Percentiles rank a stretch among this genome's conserved stretches.
Evolutionary conservation across 2,113 vertebrate genomes (phyloP).

Genomic region (Brachyistius frenatus): DNA sequence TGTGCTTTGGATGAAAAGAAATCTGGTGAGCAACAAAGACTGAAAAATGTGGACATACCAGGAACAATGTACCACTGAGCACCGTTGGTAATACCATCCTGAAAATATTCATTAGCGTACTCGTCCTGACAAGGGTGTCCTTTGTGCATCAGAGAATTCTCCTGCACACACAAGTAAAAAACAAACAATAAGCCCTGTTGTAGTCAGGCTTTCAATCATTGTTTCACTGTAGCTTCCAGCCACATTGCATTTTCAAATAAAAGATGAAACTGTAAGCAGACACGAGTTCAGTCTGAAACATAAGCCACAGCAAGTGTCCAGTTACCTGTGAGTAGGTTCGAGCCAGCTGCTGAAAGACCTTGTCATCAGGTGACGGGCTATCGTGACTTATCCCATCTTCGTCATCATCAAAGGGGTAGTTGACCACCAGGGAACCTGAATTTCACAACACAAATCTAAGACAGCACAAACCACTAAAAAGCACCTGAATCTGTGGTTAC

Average conservation of each 20-base stretch:
- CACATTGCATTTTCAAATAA: background rate
- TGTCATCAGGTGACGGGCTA: slow-evolving; percentile 92
- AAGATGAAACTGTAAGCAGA: slow-evolving; percentile 9
- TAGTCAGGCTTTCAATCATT: slow-evolving; percentile 24
- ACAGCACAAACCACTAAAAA: background rate
- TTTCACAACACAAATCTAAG: slow-evolving; percentile 23
- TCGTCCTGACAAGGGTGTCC: slow-evolving; percentile 92
- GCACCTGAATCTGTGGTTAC: background rate
- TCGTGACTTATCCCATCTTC: slow-evolving; percentile 85
- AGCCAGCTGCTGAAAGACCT: slow-evolving; percentile 90
- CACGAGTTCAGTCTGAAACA: slow-evolving; percentile 12
- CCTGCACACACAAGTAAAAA: slow-evolving; percentile 79
- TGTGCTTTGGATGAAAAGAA: background rate
- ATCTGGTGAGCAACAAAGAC: background rate
- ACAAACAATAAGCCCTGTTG: slow-evolving; percentile 40
- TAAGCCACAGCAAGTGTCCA: slow-evolving; percentile 10
- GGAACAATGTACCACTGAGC: slow-evolving; percentile 96
- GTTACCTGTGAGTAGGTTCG: slow-evolving; percentile 93
- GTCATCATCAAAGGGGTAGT: slow-evolving; percentile 96
- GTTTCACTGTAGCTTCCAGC: background rate
- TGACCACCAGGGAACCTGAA: slow-evolving; percentile 96
- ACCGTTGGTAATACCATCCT: slow-evolving; percentile 96
- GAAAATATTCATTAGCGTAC: slow-evolving; percentile 89
- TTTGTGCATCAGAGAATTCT: slow-evolving; percentile 91
- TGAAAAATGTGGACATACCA: slow-evolving; percentile 82